These are phyloP conservation scores for Dicycla oo DNA, from an alignment of 2,888 invertebrate genomes.

Conservation along the genomic window DNA sequence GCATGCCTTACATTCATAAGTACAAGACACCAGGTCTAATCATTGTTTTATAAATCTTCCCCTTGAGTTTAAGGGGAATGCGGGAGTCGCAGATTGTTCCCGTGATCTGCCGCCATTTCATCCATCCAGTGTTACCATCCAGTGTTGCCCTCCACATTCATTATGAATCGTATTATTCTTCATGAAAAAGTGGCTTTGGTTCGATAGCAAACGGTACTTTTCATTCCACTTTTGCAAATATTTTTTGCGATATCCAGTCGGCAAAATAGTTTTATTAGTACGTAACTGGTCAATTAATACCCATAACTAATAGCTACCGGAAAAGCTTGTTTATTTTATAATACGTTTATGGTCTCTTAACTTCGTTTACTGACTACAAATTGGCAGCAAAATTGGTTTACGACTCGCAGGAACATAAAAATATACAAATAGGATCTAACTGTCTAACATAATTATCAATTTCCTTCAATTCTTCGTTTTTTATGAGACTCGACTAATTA, in stretches of 20 bases:
- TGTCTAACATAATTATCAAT: background rate
- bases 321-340: constrained; percentile 48
- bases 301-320: constrained; percentile 44
- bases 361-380: constrained; percentile 38
- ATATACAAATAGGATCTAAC: constrained; percentile 29
- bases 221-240: background rate
- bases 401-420: constrained; percentile 28
- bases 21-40: too few species aligned
- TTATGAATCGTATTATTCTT: background rate
- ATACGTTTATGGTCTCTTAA: constrained; percentile 39
- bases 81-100: too few species aligned
- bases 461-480: constrained; percentile 5
- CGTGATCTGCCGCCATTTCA: too few species aligned
- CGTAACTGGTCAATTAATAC: constrained; percentile 19
- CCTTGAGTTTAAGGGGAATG: too few species aligned
- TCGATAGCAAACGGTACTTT: background rate
- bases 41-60: too few species aligned
- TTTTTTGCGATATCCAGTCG: constrained; percentile 18
- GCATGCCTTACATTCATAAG: too few species aligned
- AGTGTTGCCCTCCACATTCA: too few species aligned
- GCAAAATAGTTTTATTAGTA: constrained; percentile 42
- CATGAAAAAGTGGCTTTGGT: background rate
- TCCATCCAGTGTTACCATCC: too few species aligned
- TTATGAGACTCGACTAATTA: constrained; percentile 15
- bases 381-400: constrained; percentile 54